phyloP scores from a whole-genome alignment of 2,888 invertebrate species.

The Amphipoea oculea region DNA sequence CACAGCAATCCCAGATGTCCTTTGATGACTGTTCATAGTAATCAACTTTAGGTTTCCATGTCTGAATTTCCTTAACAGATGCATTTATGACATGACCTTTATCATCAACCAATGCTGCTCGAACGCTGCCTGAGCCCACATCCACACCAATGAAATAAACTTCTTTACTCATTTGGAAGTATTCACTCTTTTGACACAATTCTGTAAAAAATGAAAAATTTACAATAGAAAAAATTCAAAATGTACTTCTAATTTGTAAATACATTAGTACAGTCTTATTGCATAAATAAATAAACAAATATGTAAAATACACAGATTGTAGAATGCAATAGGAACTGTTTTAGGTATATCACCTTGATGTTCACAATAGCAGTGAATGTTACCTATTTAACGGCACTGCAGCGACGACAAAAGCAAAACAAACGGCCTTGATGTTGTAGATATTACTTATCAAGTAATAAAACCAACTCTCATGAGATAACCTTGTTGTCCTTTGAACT shows the following conservation, averaged over 20 bases:
- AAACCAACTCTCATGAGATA: conserved; percentile 51
- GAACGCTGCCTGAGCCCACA: conserved; percentile 97
- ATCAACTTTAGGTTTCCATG: conserved; percentile 94
- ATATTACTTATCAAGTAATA: conserved; percentile 48
- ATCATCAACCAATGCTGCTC: conserved; percentile 94
- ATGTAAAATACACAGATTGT: conserved; percentile 2
- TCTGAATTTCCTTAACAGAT: conserved; percentile 92
- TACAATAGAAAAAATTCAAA: neutral
- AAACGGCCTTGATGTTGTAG: conserved; percentile 56
- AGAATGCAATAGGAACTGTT: neutral
- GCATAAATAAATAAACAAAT: conserved; percentile 6
- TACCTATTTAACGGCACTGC: conserved; percentile 15
- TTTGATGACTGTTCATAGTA: conserved; percentile 97
- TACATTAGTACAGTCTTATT: neutral
- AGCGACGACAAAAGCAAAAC: conserved; percentile 30
- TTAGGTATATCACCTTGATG: conserved; percentile 28
- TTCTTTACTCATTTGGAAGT: conserved; percentile 69
- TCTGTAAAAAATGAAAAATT: neutral
- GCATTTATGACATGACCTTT: conserved; percentile 92
- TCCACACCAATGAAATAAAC: conserved; percentile 96
- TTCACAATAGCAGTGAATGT: conserved; percentile 30
- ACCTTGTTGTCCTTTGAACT: conserved; percentile 64
- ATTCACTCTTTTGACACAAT: neutral
- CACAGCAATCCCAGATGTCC: conserved; percentile 96
- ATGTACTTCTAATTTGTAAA: neutral